A percentile compares a stretch with the other conserved stretches of the same genome.
Evolutionary conservation across 2,797 vertebrate species (phyloP).

Genomic region (Xenopus petersii): DNA sequence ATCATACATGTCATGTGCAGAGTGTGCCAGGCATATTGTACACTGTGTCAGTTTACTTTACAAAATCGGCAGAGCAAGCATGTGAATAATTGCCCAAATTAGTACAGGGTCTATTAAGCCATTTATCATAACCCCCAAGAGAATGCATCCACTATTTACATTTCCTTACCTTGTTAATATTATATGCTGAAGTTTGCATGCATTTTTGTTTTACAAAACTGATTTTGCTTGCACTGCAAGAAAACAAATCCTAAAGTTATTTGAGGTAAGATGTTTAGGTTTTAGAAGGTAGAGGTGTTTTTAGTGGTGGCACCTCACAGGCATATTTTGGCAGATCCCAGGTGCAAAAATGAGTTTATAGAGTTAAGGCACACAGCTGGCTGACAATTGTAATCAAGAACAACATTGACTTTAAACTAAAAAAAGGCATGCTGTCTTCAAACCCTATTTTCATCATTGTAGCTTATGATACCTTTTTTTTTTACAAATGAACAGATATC

Average conservation of each 20-base stretch:
- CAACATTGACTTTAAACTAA: too few species aligned
- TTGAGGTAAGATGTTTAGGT: too few species aligned
- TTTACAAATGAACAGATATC: too few species aligned
- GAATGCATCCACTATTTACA: not conserved
- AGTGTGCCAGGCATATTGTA: not conserved
- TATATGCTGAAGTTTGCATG: slow-evolving; percentile 27
- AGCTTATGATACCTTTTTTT: too few species aligned
- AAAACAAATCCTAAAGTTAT: not conserved
- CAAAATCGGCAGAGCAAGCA: slow-evolving; percentile 13
- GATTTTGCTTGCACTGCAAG: slow-evolving; percentile 18
- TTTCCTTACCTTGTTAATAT: slow-evolving; percentile 25
- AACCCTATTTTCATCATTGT: too few species aligned
- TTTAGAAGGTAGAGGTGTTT: too few species aligned
- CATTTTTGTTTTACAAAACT: slow-evolving; percentile 7
- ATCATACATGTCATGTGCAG: slow-evolving; percentile 16
- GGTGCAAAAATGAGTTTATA: too few species aligned
- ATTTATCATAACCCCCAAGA: slow-evolving; percentile 36
- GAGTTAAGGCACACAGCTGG: too few species aligned
- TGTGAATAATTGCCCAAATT: slow-evolving; percentile 40
- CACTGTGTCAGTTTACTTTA: slow-evolving; percentile 30
- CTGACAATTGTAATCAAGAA: too few species aligned
- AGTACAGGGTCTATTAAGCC: slow-evolving; percentile 22
- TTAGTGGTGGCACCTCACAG: too few species aligned
- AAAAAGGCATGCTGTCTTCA: too few species aligned
- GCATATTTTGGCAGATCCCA: too few species aligned